These are phyloP conservation scores for Vanacampus margaritifer DNA, from an alignment of 2,113 vertebrate species.

Conservation along the genomic window DNA sequence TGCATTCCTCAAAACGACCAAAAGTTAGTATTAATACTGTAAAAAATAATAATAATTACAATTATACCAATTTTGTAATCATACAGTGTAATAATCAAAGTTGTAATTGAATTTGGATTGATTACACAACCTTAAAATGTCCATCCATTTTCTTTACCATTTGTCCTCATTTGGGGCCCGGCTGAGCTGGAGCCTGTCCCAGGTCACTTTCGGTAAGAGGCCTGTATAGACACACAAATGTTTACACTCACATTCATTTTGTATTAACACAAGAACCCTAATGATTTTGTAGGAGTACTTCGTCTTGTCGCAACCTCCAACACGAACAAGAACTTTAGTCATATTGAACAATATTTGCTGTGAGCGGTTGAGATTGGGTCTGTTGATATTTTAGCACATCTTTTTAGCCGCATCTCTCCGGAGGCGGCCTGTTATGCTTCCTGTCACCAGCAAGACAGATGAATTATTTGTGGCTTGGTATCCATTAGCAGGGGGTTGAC, in stretches of 20 bases:
- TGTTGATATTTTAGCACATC: background rate
- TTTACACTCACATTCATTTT: background rate
- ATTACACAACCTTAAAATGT: background rate
- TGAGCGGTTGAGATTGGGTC: background rate
- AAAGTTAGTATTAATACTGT: no score
- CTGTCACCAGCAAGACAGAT: conserved; percentile 55
- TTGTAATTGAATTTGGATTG: no score
- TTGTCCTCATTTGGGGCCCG: background rate
- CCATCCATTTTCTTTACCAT: background rate
- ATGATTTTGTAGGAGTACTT: background rate
- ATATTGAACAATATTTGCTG: background rate
- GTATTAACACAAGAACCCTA: background rate
- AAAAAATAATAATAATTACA: no score
- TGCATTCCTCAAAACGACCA: no score
- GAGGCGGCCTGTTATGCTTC: conserved; percentile 37
- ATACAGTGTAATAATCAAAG: no score
- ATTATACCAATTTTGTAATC: no score
- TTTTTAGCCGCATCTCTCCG: conserved; percentile 14
- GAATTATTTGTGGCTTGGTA: conserved; percentile 64
- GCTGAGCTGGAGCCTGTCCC: background rate
- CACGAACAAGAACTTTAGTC: background rate
- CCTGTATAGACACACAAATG: background rate
- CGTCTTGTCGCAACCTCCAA: background rate
- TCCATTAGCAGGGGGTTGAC: conserved; percentile 48
- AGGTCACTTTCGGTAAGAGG: background rate